Conservation (phyloP, 2,113 vertebrate genomes). For the Phylloscopus trochiloides region DNA sequence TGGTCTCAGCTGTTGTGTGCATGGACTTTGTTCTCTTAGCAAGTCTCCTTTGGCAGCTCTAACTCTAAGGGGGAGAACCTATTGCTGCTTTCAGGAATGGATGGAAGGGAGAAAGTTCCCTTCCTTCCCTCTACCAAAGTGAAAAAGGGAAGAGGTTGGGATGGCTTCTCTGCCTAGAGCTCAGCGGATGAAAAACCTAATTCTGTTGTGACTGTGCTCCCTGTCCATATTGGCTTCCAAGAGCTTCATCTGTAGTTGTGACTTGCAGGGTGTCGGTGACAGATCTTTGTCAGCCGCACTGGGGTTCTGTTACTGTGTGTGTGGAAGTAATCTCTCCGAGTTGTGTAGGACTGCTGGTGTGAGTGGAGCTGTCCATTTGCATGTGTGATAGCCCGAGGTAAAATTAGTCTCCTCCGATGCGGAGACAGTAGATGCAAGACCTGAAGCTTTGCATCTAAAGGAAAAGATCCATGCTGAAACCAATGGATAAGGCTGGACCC, state of each 20-base stretch:
- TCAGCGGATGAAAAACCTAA: background rate
- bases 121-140: background rate
- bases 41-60: background rate
- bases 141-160: background rate
- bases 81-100: background rate
- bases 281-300: background rate
- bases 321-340: background rate
- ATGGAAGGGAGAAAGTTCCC: background rate
- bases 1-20: background rate
- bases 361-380: background rate
- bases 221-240: background rate
- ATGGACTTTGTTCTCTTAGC: background rate
- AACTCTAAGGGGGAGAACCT: background rate
- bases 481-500: background rate
- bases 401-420: background rate
- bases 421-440: background rate
- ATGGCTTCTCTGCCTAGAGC: background rate
- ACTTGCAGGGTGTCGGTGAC: background rate
- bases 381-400: background rate
- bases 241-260: background rate
- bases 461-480: background rate
- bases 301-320: background rate
- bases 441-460: background rate
- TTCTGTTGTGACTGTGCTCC: constrained; percentile 8
- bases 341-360: background rate